These are phyloP conservation scores for Gari tellinella DNA, from an alignment of 2,888 invertebrate species.

Conservation along the genomic window DNA sequence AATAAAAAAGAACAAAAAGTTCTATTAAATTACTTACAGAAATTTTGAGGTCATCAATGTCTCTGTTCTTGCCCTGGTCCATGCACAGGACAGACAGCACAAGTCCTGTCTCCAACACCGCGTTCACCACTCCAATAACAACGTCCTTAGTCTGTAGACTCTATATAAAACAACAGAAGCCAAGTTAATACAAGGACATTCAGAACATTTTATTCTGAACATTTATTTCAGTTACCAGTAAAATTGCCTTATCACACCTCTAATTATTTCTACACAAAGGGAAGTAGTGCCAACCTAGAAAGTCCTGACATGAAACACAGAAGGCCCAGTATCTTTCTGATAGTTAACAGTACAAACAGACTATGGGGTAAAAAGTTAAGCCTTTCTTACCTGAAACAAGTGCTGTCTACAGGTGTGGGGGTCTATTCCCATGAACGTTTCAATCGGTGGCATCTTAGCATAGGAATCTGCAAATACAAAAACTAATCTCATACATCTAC, in stretches of 20 bases:
- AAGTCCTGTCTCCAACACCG: slow-evolving; percentile 83
- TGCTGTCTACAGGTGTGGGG: slow-evolving; percentile 91
- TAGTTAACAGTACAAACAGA: too few species aligned
- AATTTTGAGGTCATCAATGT: slow-evolving; percentile 94
- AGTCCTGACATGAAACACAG: too few species aligned
- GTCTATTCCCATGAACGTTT: slow-evolving; percentile 92
- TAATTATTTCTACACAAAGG: too few species aligned
- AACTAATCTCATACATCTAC: too few species aligned
- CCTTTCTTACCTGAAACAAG: slow-evolving; percentile 90
- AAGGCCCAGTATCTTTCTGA: too few species aligned
- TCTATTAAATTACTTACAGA: slow-evolving; percentile 88
- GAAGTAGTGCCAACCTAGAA: too few species aligned
- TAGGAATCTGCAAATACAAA: slow-evolving; percentile 87
- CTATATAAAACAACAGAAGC: slow-evolving; percentile 78
- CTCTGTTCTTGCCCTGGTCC: slow-evolving; percentile 91
- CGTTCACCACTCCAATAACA: slow-evolving; percentile 83
- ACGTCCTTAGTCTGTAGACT: slow-evolving; percentile 83
- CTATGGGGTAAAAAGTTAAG: too few species aligned
- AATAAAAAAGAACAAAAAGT: not conserved
- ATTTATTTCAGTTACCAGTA: too few species aligned
- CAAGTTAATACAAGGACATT: too few species aligned
- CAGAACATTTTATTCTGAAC: too few species aligned
- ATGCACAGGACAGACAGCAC: slow-evolving; percentile 92
- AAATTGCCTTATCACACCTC: too few species aligned
- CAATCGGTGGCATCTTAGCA: slow-evolving; percentile 94